Base-by-base conservation (phyloP, 92 coral and sea anemone species). In the Porites lobata region DNA sequence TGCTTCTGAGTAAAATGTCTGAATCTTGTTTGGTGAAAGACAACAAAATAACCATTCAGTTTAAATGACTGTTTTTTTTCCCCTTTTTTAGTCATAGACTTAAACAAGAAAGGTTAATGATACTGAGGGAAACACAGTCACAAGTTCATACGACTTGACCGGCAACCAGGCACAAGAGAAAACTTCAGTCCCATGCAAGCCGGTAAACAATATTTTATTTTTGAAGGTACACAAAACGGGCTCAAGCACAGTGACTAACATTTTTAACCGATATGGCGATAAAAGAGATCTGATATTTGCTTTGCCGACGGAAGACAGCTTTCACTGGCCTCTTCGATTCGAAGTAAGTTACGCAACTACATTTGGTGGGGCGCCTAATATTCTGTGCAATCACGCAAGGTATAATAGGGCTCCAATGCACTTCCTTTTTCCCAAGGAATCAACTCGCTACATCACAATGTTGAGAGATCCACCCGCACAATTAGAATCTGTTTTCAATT, bases 381-480 rank as follows among this genome's bases (percentile, higher is more conserved):
- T 94, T 77, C 93, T 94, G 8, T 92, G 96, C 91, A 94, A 93
- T 58, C 98, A 94, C 69, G 98, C 98, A 8, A 90, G 96, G 14
- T 90, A 83, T 90, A 92, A 92, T 75, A 85, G 56, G 68, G 63
- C 51, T 14, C 86, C 98, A 0, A 68, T 94, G 89, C 63, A 83
- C 29, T 63, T 78, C 43, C 72, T 94, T 58, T 88, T 94, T 65
- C 98, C 96, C 18, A 93, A 90, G 69, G 75, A 80, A 24, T 51
- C 88, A n/a, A 72, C 89, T 18, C 70, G 65, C 32, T 94, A 94
- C 75, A 64, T 94, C 52, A 92, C 98, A 8, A 54, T 94, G 18
- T 52, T 94, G 29, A 84, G 98, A 18, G 92, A 94, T 26, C 95
- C 96, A 14, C 11, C 90, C 17, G 68, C 83, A 21, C 93, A 94